Conservation (phyloP, 2,113 vertebrate genomes). For the Lota lota region DNA sequence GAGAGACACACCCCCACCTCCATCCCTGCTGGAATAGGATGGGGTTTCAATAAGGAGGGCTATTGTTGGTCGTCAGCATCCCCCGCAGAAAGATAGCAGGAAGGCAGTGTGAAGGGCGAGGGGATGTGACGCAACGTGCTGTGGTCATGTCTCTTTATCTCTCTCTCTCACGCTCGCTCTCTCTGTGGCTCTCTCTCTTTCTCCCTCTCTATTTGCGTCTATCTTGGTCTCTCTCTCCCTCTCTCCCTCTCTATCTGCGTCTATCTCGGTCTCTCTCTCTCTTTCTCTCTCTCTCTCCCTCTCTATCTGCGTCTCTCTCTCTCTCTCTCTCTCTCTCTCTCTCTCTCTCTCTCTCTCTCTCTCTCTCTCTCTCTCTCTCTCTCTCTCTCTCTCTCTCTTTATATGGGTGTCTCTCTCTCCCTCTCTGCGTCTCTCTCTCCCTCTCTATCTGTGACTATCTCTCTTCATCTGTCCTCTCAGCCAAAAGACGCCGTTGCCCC, state of each 20-base stretch:
- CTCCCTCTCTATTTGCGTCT: no score
- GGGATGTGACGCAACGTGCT: neutral
- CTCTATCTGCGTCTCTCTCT: neutral
- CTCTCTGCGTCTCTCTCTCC: neutral
- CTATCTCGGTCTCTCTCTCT: no score
- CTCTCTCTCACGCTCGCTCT: no score
- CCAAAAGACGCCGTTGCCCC: constrained; percentile 14
- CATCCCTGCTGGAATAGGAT: constrained; percentile 55
- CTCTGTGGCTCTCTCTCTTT: no score
- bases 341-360: neutral
- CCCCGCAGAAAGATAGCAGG: constrained; percentile 23
- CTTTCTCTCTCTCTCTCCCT: no score
- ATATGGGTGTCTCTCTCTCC: constrained; percentile 1
- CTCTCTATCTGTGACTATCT: no score
- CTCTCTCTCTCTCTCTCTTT: no score
- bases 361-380: neutral
- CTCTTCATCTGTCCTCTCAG: no score
- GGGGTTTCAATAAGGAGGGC: constrained; percentile 59
- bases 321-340: neutral
- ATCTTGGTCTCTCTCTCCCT: no score
- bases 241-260: no score
- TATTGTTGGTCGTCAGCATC: constrained; percentile 58
- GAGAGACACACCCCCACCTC: neutral
- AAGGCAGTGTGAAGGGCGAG: neutral
- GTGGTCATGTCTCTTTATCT: constrained; percentile 42